phyloP scores from a whole-genome alignment of 2,113 vertebrate genomes.

The Siniperca chuatsi region DNA sequence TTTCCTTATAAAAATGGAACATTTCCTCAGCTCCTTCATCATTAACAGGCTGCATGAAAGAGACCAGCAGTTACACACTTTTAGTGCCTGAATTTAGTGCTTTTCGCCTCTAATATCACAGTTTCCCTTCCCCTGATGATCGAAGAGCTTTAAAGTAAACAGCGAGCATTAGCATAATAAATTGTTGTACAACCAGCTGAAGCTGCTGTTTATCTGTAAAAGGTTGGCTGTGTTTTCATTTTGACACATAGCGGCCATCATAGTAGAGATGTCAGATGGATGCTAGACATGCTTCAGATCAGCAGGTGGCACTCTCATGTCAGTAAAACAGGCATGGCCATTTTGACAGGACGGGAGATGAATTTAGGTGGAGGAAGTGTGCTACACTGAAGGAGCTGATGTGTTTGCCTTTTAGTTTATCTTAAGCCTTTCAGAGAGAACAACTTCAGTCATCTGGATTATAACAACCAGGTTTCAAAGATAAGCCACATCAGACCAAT shows the following conservation, averaged over 20 bases:
- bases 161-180: conserved; percentile 50
- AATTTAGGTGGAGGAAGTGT: conserved; percentile 8
- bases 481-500: conserved; percentile 24
- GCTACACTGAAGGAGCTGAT: conserved; percentile 3
- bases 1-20: conserved; percentile 7
- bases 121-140: conserved; percentile 43
- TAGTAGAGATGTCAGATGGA: neutral
- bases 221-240: conserved; percentile 3
- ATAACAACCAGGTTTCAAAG: conserved; percentile 29
- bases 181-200: conserved; percentile 57
- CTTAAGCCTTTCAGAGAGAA: conserved; percentile 41
- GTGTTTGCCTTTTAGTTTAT: conserved; percentile 59
- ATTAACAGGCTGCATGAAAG: conserved; percentile 36
- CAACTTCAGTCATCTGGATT: conserved; percentile 40
- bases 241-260: conserved; percentile 11
- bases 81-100: conserved; percentile 12
- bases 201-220: conserved; percentile 17
- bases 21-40: conserved; percentile 18
- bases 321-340: conserved; percentile 48
- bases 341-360: conserved; percentile 11
- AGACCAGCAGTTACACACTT: conserved; percentile 30
- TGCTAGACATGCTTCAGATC: conserved; percentile 55
- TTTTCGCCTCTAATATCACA: conserved; percentile 6
- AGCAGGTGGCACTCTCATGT: conserved; percentile 80
- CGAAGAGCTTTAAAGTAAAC: conserved; percentile 51